These are phyloP conservation scores for Rapana venosa DNA, from an alignment of 2,888 invertebrate species.

Conservation along the genomic window DNA sequence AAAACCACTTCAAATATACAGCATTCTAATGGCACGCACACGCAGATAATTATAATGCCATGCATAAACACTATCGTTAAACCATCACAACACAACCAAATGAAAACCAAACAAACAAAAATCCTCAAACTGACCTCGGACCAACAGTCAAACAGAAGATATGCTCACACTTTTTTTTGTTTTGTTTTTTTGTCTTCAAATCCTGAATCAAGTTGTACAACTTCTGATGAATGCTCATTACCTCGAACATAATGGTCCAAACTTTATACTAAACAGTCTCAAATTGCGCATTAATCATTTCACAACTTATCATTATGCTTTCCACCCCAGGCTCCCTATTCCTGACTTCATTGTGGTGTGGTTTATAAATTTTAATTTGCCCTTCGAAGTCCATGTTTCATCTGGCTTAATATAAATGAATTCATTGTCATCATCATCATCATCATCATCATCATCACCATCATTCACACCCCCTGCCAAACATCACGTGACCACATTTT, in stretches of 20 bases:
- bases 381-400: neutral
- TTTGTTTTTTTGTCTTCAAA: neutral
- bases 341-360: neutral
- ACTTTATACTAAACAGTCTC: neutral
- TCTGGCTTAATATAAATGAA: neutral
- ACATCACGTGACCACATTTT: neutral
- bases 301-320: neutral
- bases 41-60: neutral
- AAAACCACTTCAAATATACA: neutral
- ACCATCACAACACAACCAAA: constrained; percentile 12
- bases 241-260: neutral
- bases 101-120: too few relatives aligned
- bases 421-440: neutral
- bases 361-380: neutral
- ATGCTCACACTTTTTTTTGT: too few relatives aligned
- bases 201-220: neutral
- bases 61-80: neutral
- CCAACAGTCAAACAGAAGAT: too few relatives aligned
- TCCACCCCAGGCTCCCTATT: neutral
- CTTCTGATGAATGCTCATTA: neutral
- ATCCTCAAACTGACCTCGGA: too few relatives aligned
- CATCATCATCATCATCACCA: neutral
- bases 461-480: neutral
- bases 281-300: neutral
- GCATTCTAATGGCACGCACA: neutral